Percentiles rank a stretch among this genome's conserved stretches.
Conservation (phyloP, 1,140 invertebrate species). For the Drosophila willistoni region DNA sequence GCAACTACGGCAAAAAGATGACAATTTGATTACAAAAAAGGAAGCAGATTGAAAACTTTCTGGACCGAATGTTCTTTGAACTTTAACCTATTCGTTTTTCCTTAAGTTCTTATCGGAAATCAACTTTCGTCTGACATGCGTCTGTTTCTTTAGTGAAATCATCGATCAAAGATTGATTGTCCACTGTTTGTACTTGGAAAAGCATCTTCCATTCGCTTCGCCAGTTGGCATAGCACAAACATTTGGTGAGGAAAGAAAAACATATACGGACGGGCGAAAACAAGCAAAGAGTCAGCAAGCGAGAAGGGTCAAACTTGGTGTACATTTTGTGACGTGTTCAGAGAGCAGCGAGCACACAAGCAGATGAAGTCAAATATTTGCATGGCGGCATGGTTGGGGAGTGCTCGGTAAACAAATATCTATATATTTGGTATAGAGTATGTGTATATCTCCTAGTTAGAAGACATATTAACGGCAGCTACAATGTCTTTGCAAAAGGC, state of each 20-base stretch:
- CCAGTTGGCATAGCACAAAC: conserved; percentile 42
- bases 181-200: conserved; percentile 27
- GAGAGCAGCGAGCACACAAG: conserved; percentile 20
- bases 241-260: conserved; percentile 53
- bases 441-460: background rate
- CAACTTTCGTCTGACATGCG: background rate
- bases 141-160: background rate
- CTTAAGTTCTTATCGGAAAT: background rate
- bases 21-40: conserved; percentile 50
- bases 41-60: background rate
- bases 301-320: conserved; percentile 52
- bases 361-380: conserved; percentile 45
- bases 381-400: conserved; percentile 31
- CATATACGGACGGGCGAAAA: conserved; percentile 36
- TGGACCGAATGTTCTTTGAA: background rate
- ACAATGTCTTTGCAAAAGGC: background rate
- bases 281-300: conserved; percentile 21
- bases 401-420: conserved; percentile 36
- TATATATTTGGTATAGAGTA: background rate
- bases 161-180: conserved; percentile 9
- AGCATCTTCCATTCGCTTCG: conserved; percentile 34
- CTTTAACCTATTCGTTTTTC: background rate
- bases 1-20: conserved; percentile 34
- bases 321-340: conserved; percentile 42
- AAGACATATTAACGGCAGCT: conserved; percentile 15